Base-by-base conservation (phyloP, 2,113 vertebrate genomes). In the Clarias magur region DNA sequence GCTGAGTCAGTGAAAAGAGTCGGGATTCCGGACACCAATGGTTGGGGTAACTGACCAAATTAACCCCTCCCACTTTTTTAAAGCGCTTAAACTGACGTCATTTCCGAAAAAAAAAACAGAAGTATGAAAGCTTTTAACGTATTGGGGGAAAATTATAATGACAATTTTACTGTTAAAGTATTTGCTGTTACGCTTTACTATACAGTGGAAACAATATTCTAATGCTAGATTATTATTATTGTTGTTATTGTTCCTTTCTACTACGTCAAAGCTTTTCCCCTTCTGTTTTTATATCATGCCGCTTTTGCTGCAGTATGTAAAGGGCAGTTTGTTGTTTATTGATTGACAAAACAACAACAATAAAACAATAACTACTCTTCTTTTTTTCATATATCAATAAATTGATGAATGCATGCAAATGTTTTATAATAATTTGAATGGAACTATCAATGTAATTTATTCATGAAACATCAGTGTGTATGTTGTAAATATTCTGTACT, bases 31-130 rank as follows among this genome's bases (percentile, higher is more conserved):
- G n/a, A 19, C 54, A 17, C n/a, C 54, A 30, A 8, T 57, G n/a
- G 76, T 0, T 3, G n/a, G 48, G 16, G 25, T 11, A 21, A 19
- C 27, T 59, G 16, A 80, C 54, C 21, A 57, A 57, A 57, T 59
- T 59, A 80, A 60, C 56, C 27, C 54, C 78, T 21, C 78, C 78
- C 56, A 19, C 76, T 54, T 54, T n/a, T 75, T 75, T 53, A 70
- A 53, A 30, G 11, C 7, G 0, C 9, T 19, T 34, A 12, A 19
- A 59, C 34, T 34, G 8, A 21, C 56, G 56, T 60, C 16, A 80
- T 80, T 80, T 80, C 78, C 78, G 54, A 9, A 59, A 48, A 48
- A 48, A 48, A 7, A 48, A 48, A 48, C 42, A 42, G 42, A 6
- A 42, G 42, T 42, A 42, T 42, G 4, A 42, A 42, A 42, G 42